Percentiles rank a stretch among this genome's conserved stretches.
Conservation (phyloP, 2,113 vertebrate species). For the Solea solea region DNA sequence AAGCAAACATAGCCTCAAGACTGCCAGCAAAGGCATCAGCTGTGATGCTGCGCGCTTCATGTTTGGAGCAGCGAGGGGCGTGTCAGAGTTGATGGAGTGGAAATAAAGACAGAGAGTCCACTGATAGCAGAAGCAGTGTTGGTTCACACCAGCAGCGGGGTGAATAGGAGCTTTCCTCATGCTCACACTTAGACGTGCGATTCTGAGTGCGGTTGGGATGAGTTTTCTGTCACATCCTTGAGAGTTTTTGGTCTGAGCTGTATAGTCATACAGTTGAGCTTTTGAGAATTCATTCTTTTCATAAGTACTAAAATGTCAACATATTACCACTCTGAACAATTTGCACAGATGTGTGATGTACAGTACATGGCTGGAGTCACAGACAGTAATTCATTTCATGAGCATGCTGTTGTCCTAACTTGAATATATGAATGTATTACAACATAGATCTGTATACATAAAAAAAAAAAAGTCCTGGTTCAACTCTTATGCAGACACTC, state of each 20-base stretch:
- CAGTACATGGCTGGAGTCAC: no score
- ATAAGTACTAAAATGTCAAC: constrained; percentile 4
- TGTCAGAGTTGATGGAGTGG: constrained; percentile 30
- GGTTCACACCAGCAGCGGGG: constrained; percentile 11
- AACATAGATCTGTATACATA: no score
- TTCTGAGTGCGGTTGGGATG: constrained; percentile 11
- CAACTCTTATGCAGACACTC: no score
- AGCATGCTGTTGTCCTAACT: no score
- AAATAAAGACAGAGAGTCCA: constrained; percentile 32
- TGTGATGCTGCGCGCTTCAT: constrained; percentile 28
- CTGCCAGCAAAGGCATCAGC: constrained; percentile 40
- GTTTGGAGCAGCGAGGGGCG: constrained; percentile 3
- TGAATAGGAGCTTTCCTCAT: constrained; percentile 5
- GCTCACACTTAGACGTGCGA: background rate
- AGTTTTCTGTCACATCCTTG: constrained; percentile 30
- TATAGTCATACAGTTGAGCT: constrained; percentile 11
- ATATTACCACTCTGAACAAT: background rate
- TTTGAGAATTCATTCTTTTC: constrained; percentile 10
- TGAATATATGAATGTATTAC: no score
- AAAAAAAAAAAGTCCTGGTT: no score
- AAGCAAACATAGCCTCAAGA: constrained; percentile 31
- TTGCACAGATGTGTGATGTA: background rate
- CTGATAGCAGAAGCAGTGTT: constrained; percentile 27
- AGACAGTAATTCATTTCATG: no score
- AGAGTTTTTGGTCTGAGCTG: background rate